A percentile compares a stretch with the other conserved stretches of the same genome.
Conservation (phyloP, 1,140 invertebrate genomes). For the Whitmania pigra region DNA sequence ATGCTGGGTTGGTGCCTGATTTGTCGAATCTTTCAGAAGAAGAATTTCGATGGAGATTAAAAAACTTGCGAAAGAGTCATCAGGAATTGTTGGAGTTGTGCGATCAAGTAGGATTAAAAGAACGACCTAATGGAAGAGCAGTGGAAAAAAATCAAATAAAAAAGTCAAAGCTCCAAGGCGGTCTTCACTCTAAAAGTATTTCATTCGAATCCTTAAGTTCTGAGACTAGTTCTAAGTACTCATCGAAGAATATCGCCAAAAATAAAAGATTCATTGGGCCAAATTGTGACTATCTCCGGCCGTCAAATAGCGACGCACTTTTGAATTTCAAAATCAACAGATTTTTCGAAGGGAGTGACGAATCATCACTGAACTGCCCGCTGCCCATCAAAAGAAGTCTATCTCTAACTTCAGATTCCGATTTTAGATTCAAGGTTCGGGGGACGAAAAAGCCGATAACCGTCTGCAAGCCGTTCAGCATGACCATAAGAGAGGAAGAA, state of each 20-base stretch:
- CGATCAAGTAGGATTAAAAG: background rate
- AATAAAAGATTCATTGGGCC: background rate
- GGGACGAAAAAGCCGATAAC: background rate
- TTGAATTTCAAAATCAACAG: constrained; percentile 1
- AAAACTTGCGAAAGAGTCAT: background rate
- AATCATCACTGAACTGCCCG: background rate
- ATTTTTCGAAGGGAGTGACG: background rate
- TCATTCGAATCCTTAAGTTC: background rate
- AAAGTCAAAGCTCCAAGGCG: background rate
- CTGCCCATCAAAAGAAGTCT: background rate
- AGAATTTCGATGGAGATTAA: constrained; percentile 11
- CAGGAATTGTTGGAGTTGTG: background rate
- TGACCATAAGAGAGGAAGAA: constrained; percentile 1
- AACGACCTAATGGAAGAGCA: too few relatives aligned
- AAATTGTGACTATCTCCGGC: background rate
- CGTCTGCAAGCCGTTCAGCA: constrained; percentile 1
- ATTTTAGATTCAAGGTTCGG: background rate
- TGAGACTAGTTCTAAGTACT: background rate
- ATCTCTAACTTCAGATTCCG: background rate
- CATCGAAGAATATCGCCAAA: background rate
- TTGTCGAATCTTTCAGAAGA: constrained; percentile 5
- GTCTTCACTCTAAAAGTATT: background rate
- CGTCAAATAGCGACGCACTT: constrained; percentile 1
- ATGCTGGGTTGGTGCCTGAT: background rate
- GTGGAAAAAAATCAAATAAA: too few relatives aligned